Evolutionary conservation across 2,113 vertebrate species (phyloP).

Genomic region (Odontesthes bonariensis): DNA sequence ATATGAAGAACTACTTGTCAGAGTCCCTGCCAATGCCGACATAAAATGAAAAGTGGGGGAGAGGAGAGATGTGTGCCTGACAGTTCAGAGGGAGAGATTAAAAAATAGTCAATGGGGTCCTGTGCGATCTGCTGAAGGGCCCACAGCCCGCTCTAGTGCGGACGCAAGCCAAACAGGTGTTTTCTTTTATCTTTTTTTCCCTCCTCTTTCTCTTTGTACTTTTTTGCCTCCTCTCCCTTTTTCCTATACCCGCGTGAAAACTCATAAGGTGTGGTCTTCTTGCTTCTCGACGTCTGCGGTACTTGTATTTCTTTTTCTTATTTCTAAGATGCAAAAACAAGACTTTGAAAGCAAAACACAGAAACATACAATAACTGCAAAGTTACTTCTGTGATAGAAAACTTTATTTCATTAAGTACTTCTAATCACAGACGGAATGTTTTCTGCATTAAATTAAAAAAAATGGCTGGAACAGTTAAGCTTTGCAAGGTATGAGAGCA

Average conservation of each 20-base stretch:
- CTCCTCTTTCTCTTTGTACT: constrained; percentile 77
- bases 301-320: constrained; percentile 29
- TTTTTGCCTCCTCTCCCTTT: constrained; percentile 76
- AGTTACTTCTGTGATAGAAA: constrained; percentile 13
- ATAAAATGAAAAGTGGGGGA: constrained; percentile 86
- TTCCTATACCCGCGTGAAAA: constrained; percentile 59
- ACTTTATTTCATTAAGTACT: neutral
- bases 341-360: constrained; percentile 42
- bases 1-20: constrained; percentile 98
- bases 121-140: constrained; percentile 82
- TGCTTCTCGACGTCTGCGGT: constrained; percentile 32
- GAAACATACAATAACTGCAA: constrained; percentile 35
- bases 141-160: constrained; percentile 63
- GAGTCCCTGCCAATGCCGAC: constrained; percentile 90
- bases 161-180: constrained; percentile 88
- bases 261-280: constrained; percentile 66
- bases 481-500: neutral
- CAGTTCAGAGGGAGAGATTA: constrained; percentile 83
- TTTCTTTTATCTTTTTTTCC: constrained; percentile 82
- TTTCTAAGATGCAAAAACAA: constrained; percentile 54
- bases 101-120: constrained; percentile 79
- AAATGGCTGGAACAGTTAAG: neutral
- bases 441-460: constrained; percentile 5
- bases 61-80: constrained; percentile 77
- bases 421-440: neutral